Percentiles rank a stretch among this genome's conserved stretches.
Evolutionary conservation across 2,797 vertebrate species (phyloP).

Genomic region (Anniella stebbinsi): DNA sequence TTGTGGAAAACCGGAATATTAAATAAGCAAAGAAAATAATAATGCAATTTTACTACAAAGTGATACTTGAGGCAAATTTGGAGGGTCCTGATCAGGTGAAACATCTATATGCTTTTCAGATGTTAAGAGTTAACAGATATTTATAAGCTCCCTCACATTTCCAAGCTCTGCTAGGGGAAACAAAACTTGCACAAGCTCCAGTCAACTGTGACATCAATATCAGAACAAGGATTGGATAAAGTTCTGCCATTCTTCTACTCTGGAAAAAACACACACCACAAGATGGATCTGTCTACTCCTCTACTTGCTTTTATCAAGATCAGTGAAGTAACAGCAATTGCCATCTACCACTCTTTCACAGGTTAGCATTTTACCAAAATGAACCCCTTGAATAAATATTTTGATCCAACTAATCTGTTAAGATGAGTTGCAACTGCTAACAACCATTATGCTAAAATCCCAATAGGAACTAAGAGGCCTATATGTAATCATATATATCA

Average conservation of each 20-base stretch:
- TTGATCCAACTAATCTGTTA: slow-evolving; percentile 67
- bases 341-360: slow-evolving; percentile 54
- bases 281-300: background rate
- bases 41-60: too few species aligned
- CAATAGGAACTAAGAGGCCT: slow-evolving; percentile 38
- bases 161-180: background rate
- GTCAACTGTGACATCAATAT: background rate
- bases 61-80: too few species aligned
- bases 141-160: background rate
- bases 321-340: slow-evolving; percentile 34
- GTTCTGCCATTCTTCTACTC: background rate
- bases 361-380: slow-evolving; percentile 57
- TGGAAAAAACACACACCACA: background rate
- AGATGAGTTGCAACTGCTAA: slow-evolving; percentile 66
- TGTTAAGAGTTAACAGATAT: background rate
- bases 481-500: slow-evolving; percentile 63
- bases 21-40: too few species aligned
- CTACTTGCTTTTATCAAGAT: slow-evolving; percentile 22
- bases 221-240: background rate
- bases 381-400: slow-evolving; percentile 64
- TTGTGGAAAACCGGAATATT: too few species aligned
- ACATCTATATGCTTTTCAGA: slow-evolving; percentile 9
- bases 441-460: slow-evolving; percentile 55
- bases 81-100: background rate
- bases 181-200: background rate